These are phyloP conservation scores for Lasioglossum morio DNA, from an alignment of 2,888 invertebrate species.

Conservation along the genomic window DNA sequence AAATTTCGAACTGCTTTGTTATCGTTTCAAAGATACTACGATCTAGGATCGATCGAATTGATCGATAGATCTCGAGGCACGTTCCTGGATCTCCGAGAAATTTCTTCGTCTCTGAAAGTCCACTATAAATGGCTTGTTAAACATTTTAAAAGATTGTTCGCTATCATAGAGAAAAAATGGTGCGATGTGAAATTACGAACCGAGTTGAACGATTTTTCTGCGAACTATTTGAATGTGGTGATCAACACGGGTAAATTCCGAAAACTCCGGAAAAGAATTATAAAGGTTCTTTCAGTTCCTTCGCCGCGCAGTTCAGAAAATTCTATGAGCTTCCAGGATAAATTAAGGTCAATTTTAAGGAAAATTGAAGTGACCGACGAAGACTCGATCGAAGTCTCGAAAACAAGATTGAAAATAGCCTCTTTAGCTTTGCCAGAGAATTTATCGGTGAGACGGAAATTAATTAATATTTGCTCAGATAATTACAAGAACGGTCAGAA, in stretches of 20 bases:
- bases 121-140: conserved; percentile 92
- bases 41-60: conserved; percentile 81
- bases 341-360: conserved; percentile 60
- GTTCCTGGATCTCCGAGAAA: conserved; percentile 83
- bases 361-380: conserved; percentile 66
- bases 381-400: conserved; percentile 39
- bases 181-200: conserved; percentile 49
- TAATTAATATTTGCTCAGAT: conserved; percentile 72
- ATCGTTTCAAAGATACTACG: conserved; percentile 86
- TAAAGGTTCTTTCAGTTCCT: conserved; percentile 70
- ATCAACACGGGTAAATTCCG: conserved; percentile 61
- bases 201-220: conserved; percentile 68
- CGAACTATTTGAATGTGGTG: conserved; percentile 36
- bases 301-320: conserved; percentile 74
- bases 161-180: conserved; percentile 43
- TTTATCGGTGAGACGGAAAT: conserved; percentile 49
- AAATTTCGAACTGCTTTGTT: conserved; percentile 85
- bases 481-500: conserved; percentile 67
- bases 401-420: conserved; percentile 68
- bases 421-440: conserved; percentile 65
- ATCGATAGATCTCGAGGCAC: conserved; percentile 65
- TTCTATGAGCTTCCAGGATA: conserved; percentile 60
- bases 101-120: conserved; percentile 87
- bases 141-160: conserved; percentile 75
- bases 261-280: conserved; percentile 76